These are phyloP conservation scores for Edolisoma coerulescens DNA, from an alignment of 2,113 vertebrate genomes.

Conservation along the genomic window DNA sequence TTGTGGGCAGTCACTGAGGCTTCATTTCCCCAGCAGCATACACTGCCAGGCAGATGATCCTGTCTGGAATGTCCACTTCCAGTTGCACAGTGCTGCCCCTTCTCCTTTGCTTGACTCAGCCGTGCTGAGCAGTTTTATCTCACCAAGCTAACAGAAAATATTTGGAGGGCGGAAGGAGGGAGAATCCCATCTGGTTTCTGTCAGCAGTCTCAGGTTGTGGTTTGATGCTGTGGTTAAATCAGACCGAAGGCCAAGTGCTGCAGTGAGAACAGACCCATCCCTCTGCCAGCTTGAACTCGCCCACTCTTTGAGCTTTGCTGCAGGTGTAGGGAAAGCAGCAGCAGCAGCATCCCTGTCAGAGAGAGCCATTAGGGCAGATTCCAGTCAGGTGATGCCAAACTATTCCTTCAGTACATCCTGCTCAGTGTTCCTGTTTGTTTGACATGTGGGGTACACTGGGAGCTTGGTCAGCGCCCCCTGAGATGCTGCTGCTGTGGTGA, in stretches of 20 bases:
- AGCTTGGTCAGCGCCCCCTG: not conserved
- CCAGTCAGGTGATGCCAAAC: not conserved
- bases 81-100: not conserved
- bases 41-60: not conserved
- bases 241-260: not conserved
- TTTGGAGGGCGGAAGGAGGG: not conserved
- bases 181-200: not conserved
- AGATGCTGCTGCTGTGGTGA: not conserved
- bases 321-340: not conserved
- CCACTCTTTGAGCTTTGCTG: not conserved
- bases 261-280: not conserved
- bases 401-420: not conserved
- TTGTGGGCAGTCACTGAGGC: not conserved
- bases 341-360: not conserved
- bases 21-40: not conserved
- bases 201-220: not conserved
- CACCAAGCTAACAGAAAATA: not conserved
- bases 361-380: not conserved
- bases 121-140: not conserved
- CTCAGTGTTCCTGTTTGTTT: not conserved
- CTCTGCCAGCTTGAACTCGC: not conserved
- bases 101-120: not conserved
- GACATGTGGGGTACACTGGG: not conserved
- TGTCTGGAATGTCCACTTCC: not conserved
- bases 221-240: not conserved